Percentiles rank a stretch among this genome's conserved stretches.
These are phyloP conservation scores for Brachyalestes nurse DNA, from an alignment of 2,797 vertebrate genomes.

Conservation along the genomic window DNA sequence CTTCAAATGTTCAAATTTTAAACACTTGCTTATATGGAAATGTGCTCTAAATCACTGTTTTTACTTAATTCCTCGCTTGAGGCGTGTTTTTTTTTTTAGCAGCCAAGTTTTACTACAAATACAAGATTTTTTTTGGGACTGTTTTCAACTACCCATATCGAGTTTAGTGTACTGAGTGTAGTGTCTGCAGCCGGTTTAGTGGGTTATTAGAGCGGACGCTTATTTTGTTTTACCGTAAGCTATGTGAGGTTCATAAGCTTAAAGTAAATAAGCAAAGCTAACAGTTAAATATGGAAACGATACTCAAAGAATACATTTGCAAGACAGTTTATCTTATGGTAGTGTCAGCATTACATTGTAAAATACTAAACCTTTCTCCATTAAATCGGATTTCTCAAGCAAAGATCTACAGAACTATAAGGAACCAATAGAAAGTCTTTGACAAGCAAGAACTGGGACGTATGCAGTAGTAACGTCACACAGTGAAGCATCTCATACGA, in stretches of 20 bases:
- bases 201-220: background rate
- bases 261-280: background rate
- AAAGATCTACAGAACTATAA: background rate
- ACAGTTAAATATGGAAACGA: background rate
- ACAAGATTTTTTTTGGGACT: no score
- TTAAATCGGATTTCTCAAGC: background rate
- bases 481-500: background rate
- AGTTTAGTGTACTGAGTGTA: background rate
- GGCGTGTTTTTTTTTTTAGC: no score
- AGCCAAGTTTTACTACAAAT: no score
- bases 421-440: background rate
- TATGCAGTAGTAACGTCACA: background rate
- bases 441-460: background rate
- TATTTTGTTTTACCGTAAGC: background rate
- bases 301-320: background rate
- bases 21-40: no score
- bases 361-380: background rate
- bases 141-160: background rate
- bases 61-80: no score
- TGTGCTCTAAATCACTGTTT: no score
- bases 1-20: background rate
- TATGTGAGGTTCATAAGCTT: background rate
- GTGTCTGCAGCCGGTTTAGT: background rate
- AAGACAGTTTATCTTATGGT: background rate
- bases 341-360: background rate